Conservation (phyloP, 2,888 invertebrate genomes). For the Mesorhabditis belari region DNA sequence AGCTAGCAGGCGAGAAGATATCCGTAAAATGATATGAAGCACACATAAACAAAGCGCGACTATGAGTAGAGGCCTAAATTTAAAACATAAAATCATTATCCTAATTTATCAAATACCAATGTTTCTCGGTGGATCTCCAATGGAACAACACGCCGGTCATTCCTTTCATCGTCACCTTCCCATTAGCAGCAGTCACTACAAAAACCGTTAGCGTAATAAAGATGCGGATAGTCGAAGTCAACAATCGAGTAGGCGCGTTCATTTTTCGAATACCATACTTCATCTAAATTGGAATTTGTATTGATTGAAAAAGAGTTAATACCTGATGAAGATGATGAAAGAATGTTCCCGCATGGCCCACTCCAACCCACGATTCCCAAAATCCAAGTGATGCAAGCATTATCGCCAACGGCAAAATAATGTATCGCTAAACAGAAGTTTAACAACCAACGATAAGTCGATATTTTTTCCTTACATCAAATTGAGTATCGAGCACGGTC, state of each 20-base stretch:
- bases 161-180: not conserved
- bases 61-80: constrained; percentile 23
- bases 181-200: constrained; percentile 1
- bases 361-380: constrained; percentile 48
- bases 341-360: constrained; percentile 30
- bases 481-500: constrained; percentile 21
- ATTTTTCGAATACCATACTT: constrained; percentile 47
- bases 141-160: not conserved
- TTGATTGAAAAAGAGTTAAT: not conserved
- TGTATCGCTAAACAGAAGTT: not conserved
- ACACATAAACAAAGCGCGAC: constrained; percentile 23
- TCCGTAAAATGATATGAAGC: constrained; percentile 34
- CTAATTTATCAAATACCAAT: not conserved
- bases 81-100: not conserved
- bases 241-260: constrained; percentile 29
- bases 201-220: constrained; percentile 13
- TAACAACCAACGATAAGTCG: too few species aligned
- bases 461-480: too few species aligned
- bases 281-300: constrained; percentile 13
- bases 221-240: constrained; percentile 18
- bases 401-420: constrained; percentile 31
- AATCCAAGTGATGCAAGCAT: constrained; percentile 38
- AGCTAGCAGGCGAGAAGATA: constrained; percentile 41
- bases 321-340: constrained; percentile 39
- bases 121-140: not conserved